Conservation (phyloP, 2,797 vertebrate species). For the Emys orbicularis region DNA sequence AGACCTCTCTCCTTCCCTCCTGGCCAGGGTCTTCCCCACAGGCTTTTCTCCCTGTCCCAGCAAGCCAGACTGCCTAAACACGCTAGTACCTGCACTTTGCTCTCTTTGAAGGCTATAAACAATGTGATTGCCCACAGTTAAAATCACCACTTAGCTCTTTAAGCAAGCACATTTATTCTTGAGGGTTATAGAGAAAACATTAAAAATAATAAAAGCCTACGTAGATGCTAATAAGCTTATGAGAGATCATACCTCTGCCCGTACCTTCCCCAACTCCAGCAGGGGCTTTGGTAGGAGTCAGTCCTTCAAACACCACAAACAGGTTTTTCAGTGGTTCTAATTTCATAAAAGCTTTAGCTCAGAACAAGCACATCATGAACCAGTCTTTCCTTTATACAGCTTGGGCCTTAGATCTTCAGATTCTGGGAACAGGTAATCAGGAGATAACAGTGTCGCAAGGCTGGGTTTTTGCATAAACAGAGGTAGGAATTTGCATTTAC, state of each 20-base stretch:
- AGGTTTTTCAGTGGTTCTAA: not conserved
- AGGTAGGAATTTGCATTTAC: not conserved
- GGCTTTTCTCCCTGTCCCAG: not conserved
- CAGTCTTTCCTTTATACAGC: not conserved
- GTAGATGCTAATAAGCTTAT: not conserved
- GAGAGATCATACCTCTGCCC: not conserved
- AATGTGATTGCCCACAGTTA: not conserved
- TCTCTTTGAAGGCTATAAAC: not conserved
- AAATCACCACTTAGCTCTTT: not conserved
- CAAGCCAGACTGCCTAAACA: not conserved
- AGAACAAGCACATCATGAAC: not conserved
- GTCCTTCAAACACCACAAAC: not conserved
- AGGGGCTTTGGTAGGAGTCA: not conserved
- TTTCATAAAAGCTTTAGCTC: not conserved
- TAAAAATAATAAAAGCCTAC: not conserved
- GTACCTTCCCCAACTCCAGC: not conserved
- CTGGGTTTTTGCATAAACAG: not conserved
- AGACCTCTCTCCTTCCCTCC: not conserved
- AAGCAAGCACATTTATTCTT: not conserved
- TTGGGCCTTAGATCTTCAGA: not conserved
- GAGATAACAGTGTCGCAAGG: not conserved
- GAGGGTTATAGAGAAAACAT: not conserved
- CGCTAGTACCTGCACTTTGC: not conserved
- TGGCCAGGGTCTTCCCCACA: not conserved
- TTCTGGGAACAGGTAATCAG: not conserved